phyloP scores from a whole-genome alignment of 2,888 invertebrate genomes.

The Amblyjoppa proteus region DNA sequence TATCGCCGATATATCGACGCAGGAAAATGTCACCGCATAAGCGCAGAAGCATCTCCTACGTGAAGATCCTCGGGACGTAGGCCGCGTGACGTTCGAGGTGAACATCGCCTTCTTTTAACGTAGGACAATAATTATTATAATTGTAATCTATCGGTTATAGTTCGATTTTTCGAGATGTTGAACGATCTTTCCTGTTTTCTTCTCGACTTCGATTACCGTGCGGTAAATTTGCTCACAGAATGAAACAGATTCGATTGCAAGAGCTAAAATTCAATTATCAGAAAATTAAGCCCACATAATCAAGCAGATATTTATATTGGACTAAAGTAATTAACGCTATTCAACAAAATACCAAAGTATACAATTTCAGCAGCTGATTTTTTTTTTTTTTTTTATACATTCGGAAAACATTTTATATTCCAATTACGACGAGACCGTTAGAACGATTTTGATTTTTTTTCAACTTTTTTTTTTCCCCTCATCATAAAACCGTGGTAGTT shows the following conservation, averaged over 20 bases:
- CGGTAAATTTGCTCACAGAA: background rate
- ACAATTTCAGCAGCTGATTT: background rate
- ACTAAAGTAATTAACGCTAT: no score
- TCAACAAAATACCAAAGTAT: background rate
- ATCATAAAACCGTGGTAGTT: conserved; percentile 29
- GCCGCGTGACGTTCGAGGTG: conserved; percentile 20
- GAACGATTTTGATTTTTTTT: conserved; percentile 6
- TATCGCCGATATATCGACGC: conserved; percentile 82
- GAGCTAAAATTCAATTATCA: no score
- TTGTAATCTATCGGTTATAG: background rate
- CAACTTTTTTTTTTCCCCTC: background rate
- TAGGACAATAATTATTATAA: conserved; percentile 10
- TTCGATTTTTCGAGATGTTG: background rate
- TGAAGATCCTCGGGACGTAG: conserved; percentile 32
- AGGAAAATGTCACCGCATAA: conserved; percentile 79
- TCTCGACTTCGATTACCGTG: background rate
- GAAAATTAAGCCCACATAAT: no score
- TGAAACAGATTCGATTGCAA: no score
- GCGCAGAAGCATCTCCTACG: conserved; percentile 49
- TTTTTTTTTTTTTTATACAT: no score
- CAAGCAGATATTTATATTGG: no score
- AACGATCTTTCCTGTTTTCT: background rate
- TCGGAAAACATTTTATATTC: conserved; percentile 1
- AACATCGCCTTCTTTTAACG: conserved; percentile 13
- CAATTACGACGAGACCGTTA: conserved; percentile 23